These are phyloP conservation scores for Decapterus maruadsi DNA, from an alignment of 2,797 vertebrate species.

Conservation along the genomic window DNA sequence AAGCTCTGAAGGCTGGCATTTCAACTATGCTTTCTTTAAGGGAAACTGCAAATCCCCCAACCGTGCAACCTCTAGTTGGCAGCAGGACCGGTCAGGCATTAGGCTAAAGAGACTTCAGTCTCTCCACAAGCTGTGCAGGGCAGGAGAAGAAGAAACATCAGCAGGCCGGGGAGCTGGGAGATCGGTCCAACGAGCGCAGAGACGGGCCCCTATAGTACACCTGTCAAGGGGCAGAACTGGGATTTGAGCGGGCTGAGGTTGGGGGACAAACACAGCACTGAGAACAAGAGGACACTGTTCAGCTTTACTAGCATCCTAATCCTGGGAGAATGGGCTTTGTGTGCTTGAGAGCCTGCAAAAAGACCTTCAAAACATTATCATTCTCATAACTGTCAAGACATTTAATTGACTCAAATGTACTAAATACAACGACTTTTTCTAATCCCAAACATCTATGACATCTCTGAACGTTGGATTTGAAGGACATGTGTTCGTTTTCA, in stretches of 20 bases:
- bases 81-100: conserved; percentile 65
- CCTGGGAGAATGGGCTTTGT: conserved; percentile 63
- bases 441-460: not conserved
- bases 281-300: conserved; percentile 74
- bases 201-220: conserved; percentile 67
- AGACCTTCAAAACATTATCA: conserved; percentile 39
- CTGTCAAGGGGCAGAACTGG: conserved; percentile 72
- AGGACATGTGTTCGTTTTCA: not conserved
- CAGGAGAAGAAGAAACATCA: conserved; percentile 50
- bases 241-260: conserved; percentile 58
- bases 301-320: conserved; percentile 67
- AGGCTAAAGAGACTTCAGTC: conserved; percentile 50
- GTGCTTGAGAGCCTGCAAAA: conserved; percentile 27
- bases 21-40: conserved; percentile 83
- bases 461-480: not conserved
- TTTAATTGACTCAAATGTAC: conserved; percentile 31
- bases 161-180: conserved; percentile 39
- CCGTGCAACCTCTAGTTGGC: conserved; percentile 62
- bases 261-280: conserved; percentile 35
- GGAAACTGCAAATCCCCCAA: conserved; percentile 75
- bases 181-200: conserved; percentile 50
- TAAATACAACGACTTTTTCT: conserved; percentile 3
- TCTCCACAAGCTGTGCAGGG: conserved; percentile 41
- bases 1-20: conserved; percentile 81
- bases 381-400: conserved; percentile 37